Base-by-base conservation (phyloP, 2,113 vertebrate species). In the Hypomesus transpacificus region DNA sequence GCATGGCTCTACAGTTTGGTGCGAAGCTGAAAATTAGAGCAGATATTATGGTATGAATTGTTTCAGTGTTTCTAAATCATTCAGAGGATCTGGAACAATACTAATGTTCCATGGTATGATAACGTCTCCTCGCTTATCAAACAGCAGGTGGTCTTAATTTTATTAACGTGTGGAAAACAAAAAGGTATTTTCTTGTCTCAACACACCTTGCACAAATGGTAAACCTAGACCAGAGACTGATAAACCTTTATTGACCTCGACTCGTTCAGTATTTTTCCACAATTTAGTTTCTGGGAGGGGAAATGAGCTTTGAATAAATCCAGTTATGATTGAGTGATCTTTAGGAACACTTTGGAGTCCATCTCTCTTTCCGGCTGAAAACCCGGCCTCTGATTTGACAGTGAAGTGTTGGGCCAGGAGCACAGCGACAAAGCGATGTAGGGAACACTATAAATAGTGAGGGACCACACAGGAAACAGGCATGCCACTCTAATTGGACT, bases 51-150 rank as follows among this genome's bases (percentile, higher is more conserved):
- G 26, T 26, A 26, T 61, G 22, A 63, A 63, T 63, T 9, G 31
- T 63, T 63, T 3, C 17, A 64, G 31, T 39, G 61, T 31, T 46
- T 31, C 6, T 24, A 39, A 20, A 57, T 22, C 51, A 50, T 34
- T 34, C n/a, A 72, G 71, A 34, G 5, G 51, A 57, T 69, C 20
- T 65, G 3, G 62, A 22, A 14, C 58, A 68, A 70, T 21, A 24
- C 64, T 77, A 77, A 80, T 75, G 70, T 78, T 72, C 66, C 75
- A 46, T 81, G 75, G 53, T 39, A 57, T 34, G 21, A 77, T 68
- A 70, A 62, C 77, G 26, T 77, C 66, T 70, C 59, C 14, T 54
- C 59, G 66, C 68, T 69, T 75, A 69, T 78, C 76, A 77, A 77
- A 61, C 69, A 60, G 68, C 71, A 67, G 82, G 76, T 75, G 66